Evolutionary conservation across 2,797 vertebrate species (phyloP).

Genomic region (Acanthopagrus latus): DNA sequence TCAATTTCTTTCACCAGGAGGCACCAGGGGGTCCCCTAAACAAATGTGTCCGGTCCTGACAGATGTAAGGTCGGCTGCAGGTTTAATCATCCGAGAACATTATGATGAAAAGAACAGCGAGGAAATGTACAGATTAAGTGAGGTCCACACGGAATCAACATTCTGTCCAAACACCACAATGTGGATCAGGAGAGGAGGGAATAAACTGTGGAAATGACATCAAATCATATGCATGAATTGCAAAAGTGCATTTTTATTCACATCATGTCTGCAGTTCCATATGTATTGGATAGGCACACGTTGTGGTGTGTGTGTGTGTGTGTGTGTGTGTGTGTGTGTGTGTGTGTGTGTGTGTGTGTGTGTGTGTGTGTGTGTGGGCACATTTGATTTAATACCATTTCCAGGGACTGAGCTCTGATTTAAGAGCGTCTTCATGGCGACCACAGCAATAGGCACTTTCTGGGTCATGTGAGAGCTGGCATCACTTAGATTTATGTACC

Average conservation of each 20-base stretch:
- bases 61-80: constrained; percentile 19
- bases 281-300: constrained; percentile 12
- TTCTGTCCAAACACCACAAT: not conserved
- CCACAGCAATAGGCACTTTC: constrained; percentile 57
- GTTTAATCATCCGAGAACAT: constrained; percentile 29
- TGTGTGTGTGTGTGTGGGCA: constrained; percentile 5
- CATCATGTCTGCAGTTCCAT: constrained; percentile 25
- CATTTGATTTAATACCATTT: constrained; percentile 69
- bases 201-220: constrained; percentile 4
- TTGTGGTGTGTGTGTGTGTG: not conserved
- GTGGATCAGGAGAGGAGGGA: not conserved
- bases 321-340: too few relatives aligned
- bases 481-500: constrained; percentile 56
- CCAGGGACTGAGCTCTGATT: constrained; percentile 64
- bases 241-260: constrained; percentile 16
- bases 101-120: constrained; percentile 7
- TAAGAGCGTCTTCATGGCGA: constrained; percentile 62
- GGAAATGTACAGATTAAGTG: not conserved
- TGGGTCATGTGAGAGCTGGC: constrained; percentile 65
- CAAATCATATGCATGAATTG: constrained; percentile 22
- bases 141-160: not conserved
- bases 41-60: constrained; percentile 28
- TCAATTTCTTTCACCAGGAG: constrained; percentile 32
- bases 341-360: constrained; percentile 1
- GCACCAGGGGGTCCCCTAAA: constrained; percentile 34